Percentiles rank a stretch among this genome's conserved stretches.
Evolutionary conservation across 2,888 invertebrate genomes (phyloP).

Genomic region (Steinernema scapterisci): DNA sequence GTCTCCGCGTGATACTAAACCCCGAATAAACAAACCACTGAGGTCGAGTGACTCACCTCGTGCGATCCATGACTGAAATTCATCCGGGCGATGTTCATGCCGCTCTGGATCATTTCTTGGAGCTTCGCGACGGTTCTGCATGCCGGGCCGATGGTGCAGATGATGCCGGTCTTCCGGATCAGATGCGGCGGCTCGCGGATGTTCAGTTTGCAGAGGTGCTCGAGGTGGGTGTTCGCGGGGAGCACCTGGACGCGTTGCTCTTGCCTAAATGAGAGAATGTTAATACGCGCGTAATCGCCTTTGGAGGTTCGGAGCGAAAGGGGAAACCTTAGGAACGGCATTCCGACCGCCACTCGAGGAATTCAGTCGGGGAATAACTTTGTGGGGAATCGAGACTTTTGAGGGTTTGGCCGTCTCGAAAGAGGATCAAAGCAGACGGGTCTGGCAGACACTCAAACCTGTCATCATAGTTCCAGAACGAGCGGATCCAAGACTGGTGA

Average conservation of each 20-base stretch:
- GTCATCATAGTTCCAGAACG: constrained; percentile 24
- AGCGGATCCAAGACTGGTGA: constrained; percentile 20
- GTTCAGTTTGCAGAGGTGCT: constrained; percentile 91
- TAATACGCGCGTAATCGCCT: neutral
- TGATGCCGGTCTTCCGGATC: constrained; percentile 86
- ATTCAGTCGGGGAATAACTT: neutral
- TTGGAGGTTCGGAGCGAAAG: neutral
- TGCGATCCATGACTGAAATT: constrained; percentile 83
- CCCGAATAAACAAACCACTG: constrained; percentile 35
- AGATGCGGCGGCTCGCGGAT: constrained; percentile 76
- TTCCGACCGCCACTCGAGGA: neutral
- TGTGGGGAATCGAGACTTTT: neutral
- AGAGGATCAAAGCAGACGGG: neutral
- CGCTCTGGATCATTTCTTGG: constrained; percentile 91
- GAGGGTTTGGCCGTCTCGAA: neutral
- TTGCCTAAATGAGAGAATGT: constrained; percentile 51
- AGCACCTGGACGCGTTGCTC: constrained; percentile 58
- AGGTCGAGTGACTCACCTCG: constrained; percentile 70
- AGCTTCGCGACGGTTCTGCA: constrained; percentile 77
- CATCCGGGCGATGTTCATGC: constrained; percentile 76
- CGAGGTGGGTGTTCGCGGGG: constrained; percentile 76
- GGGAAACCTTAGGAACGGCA: neutral
- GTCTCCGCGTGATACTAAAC: constrained; percentile 82
- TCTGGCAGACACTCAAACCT: constrained; percentile 22
- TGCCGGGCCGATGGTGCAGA: constrained; percentile 82